A percentile compares a stretch with the other conserved stretches of the same genome.
Evolutionary conservation across 2,113 vertebrate species (phyloP).

Genomic region (Seriola rivoliana): DNA sequence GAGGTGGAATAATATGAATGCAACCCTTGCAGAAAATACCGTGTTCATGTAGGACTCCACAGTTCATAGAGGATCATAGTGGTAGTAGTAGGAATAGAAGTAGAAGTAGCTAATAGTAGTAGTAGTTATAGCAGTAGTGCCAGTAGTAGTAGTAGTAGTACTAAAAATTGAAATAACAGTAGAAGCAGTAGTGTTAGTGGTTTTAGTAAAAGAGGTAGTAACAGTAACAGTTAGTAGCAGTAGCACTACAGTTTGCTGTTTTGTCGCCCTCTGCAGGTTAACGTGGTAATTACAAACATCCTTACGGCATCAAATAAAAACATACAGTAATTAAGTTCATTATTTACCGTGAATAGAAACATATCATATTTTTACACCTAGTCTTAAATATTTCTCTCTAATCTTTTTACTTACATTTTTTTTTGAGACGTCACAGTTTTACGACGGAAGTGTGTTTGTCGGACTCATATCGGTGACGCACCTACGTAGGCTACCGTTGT

Average conservation of each 20-base stretch:
- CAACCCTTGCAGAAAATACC: no score
- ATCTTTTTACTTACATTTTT: background rate
- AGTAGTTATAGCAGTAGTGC: background rate
- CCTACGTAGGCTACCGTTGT: background rate
- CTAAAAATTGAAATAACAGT: no score
- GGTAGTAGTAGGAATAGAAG: no score
- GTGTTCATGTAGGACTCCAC: no score
- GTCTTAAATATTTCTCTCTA: no score
- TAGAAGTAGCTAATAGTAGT: no score
- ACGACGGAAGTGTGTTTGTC: constrained; percentile 61
- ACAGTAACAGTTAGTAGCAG: no score
- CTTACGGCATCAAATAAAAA: background rate
- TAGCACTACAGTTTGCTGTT: background rate
- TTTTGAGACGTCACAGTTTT: constrained; percentile 43
- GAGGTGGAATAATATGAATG: no score
- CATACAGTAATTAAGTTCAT: background rate
- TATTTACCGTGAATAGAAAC: background rate
- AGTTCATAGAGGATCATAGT: no score
- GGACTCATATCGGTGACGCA: constrained; percentile 57
- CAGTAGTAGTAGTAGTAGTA: no score
- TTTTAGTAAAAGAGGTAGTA: no score
- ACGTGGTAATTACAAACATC: background rate
- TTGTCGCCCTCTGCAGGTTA: constrained; percentile 20
- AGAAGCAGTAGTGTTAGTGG: no score
- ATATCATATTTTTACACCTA: background rate